Conservation (phyloP, 2,888 invertebrate species). For the Heliconius aoede region DNA sequence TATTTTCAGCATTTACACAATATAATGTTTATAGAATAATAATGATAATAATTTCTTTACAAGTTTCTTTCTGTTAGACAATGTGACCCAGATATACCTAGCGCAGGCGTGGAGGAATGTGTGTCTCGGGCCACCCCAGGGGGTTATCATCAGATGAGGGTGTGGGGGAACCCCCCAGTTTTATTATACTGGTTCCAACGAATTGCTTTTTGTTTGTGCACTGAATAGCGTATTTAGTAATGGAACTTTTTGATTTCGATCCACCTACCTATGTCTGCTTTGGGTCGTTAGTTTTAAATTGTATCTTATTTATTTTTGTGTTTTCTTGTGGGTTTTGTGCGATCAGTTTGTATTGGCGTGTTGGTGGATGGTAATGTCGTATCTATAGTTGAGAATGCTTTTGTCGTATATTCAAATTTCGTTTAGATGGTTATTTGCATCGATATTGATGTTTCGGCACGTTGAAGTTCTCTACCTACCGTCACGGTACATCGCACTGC, state of each 20-base stretch:
- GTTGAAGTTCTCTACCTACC: too few species aligned
- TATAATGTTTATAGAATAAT: background rate
- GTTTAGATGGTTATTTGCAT: background rate
- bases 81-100: slow-evolving; percentile 72
- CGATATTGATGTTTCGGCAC: too few species aligned
- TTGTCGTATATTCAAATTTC: background rate
- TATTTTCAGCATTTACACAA: background rate
- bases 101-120: slow-evolving; percentile 78
- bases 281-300: slow-evolving; percentile 36
- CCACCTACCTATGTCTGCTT: slow-evolving; percentile 39
- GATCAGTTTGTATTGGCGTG: background rate
- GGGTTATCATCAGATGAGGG: slow-evolving; percentile 62
- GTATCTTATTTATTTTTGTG: slow-evolving; percentile 20
- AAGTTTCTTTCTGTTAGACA: slow-evolving; percentile 54
- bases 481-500: too few species aligned
- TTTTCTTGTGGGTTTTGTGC: background rate
- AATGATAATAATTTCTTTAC: slow-evolving; percentile 31
- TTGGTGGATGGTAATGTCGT: too few species aligned
- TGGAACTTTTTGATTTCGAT: slow-evolving; percentile 47
- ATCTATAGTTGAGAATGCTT: background rate
- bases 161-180: slow-evolving; percentile 53
- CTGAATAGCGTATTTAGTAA: slow-evolving; percentile 51
- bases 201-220: slow-evolving; percentile 61
- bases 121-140: slow-evolving; percentile 63
- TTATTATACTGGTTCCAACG: slow-evolving; percentile 61